Percentiles rank a stretch among this genome's conserved stretches.
Evolutionary conservation across 2,797 vertebrate species (phyloP).

Genomic region (Malurus splendens): DNA sequence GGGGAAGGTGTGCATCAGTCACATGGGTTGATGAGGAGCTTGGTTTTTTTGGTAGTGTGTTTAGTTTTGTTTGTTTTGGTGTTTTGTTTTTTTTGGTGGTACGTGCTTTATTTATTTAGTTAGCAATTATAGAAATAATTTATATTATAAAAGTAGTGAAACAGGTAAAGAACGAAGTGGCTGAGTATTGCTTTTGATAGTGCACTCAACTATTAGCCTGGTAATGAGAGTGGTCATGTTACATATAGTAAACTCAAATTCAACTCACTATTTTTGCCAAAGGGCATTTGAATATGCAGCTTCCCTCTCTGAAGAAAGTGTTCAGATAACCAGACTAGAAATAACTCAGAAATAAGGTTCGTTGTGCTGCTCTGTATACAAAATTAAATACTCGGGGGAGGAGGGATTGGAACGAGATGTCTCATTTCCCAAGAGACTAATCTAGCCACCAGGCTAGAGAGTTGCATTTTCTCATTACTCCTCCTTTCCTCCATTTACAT

Average conservation of each 20-base stretch:
- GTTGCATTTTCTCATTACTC: conserved; percentile 22
- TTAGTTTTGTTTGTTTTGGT: too few relatives aligned
- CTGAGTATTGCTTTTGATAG: not conserved
- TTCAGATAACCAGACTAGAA: not conserved
- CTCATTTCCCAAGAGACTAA: conserved; percentile 46
- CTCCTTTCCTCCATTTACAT: conserved; percentile 13
- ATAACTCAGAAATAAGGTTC: not conserved
- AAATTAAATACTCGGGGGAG: conserved; percentile 14
- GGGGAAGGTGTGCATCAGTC: not conserved
- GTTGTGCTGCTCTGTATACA: not conserved
- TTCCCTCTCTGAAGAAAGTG: not conserved
- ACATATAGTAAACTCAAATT: not conserved
- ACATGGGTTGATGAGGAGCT: not conserved
- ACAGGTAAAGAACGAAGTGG: not conserved
- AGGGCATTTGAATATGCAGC: not conserved
- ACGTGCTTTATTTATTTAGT: not conserved
- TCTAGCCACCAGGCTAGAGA: conserved; percentile 2
- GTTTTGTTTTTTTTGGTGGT: not conserved
- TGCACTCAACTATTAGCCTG: not conserved
- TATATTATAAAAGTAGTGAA: not conserved
- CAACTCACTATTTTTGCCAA: not conserved
- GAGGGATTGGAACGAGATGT: conserved; percentile 20
- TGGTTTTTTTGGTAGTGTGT: not conserved
- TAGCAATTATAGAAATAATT: not conserved
- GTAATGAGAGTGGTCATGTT: not conserved